Conservation (phyloP, 2,113 vertebrate species). For the Trogon surrucura region DNA sequence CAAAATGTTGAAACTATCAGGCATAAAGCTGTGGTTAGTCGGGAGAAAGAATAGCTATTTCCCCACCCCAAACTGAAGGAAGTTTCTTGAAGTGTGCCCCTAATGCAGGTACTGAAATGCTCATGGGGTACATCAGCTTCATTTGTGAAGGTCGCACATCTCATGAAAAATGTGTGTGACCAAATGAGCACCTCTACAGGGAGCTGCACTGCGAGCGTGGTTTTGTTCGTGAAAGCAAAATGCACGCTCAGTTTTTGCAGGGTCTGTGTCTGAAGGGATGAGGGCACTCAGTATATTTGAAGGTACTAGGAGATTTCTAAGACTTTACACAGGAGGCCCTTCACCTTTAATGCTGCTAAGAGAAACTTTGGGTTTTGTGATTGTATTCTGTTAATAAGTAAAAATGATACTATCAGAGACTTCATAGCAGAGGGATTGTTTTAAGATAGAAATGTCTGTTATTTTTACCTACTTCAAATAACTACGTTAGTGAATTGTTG, state of each 20-base stretch:
- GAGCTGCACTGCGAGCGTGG: not conserved
- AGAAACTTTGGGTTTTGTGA: not conserved
- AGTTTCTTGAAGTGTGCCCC: not conserved
- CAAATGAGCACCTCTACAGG: not conserved
- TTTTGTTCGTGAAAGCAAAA: not conserved
- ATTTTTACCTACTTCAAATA: constrained; percentile 13
- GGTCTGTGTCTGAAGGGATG: not conserved
- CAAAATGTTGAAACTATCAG: not conserved
- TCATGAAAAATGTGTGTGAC: not conserved
- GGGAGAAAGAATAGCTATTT: not conserved
- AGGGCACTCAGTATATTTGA: not conserved
- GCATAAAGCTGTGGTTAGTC: not conserved
- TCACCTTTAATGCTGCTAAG: constrained; percentile 49
- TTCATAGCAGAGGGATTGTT: not conserved
- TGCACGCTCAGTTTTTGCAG: not conserved
- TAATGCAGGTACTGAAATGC: not conserved
- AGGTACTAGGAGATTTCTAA: not conserved
- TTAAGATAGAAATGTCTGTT: not conserved
- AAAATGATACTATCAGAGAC: not conserved
- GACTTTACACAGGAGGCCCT: not conserved
- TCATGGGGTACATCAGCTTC: not conserved
- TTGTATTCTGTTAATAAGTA: constrained; percentile 17
- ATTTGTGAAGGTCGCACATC: not conserved
- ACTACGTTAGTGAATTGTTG: not conserved
- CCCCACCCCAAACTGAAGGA: not conserved